Evolutionary conservation across 2,888 invertebrate species (phyloP), one percentile per base, ranked within the genome.

Genomic region (Monoplex corrugatus): DNA sequence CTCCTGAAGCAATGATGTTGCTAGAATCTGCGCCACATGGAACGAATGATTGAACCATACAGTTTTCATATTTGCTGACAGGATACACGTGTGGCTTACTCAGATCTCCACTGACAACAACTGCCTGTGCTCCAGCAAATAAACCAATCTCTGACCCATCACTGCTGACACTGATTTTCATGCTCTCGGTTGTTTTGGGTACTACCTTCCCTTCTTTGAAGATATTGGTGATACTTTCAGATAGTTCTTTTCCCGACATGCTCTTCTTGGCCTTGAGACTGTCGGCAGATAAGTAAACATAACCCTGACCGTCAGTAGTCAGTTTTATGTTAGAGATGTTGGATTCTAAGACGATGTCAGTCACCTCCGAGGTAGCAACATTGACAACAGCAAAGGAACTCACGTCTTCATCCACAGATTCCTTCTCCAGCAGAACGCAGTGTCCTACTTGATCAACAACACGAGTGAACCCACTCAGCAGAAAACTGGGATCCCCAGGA

Each of bases 401-500:
- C 0, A 84, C 45, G 32, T 84, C 89, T 50, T 89, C 89, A 45
- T 78, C 84, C 10, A 38, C 89, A 75, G 44, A 57, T 16, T 32
- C n/a, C 23, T 84, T 84, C 78, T 85, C 68, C 32, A 86, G 10
- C 1, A 89, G 85, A n/a, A 85, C 35, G 78, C 50, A 85, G 72
- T 86, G 86, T 13, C 45, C 75, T 23, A n/a, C n/a, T 28, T 87
- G 80, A 78, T 87, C 87, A n/a, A 82, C 82, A 35, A 82, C 82
- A n/a, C 63, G 40, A 1, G 40, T 8, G 43, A 87, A 45, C 28
- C 87, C 75, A 89, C 88, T 32, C 89, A 89, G 63, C 89, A 90
- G n/a, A 92, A 90, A n/a, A 91, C 92, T 16, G 40, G 90, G 87
- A n/a, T 90, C 90, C 35, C 90, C 92, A 28, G 87, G 80, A 44